These are phyloP conservation scores for Lasiommata megera DNA, from an alignment of 2,888 invertebrate species.

Conservation along the genomic window DNA sequence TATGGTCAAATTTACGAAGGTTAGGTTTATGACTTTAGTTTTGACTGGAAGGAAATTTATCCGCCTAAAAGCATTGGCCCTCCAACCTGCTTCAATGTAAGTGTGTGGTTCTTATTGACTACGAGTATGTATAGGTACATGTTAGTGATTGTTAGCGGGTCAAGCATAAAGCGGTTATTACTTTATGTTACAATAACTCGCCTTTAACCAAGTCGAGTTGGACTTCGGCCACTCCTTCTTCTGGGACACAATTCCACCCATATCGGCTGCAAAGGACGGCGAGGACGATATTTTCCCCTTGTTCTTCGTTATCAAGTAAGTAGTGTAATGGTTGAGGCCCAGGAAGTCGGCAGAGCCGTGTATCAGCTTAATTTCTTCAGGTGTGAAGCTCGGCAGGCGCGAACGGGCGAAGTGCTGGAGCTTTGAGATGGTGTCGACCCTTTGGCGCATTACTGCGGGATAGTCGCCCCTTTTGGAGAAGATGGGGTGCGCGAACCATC, in stretches of 20 bases:
- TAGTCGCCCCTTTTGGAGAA: conserved; percentile 84
- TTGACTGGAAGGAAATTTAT: no score
- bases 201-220: conserved; percentile 75
- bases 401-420: conserved; percentile 81
- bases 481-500: conserved; percentile 86
- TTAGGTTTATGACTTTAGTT: no score
- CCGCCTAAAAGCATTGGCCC: no score
- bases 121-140: no score
- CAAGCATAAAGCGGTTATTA: no score
- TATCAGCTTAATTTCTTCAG: conserved; percentile 81
- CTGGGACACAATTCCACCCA: conserved; percentile 53
- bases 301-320: conserved; percentile 65
- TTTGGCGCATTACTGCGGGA: conserved; percentile 83
- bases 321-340: conserved; percentile 88
- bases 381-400: conserved; percentile 83
- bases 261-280: conserved; percentile 64
- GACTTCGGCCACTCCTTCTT: conserved; percentile 74
- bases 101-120: no score
- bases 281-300: conserved; percentile 39
- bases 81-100: no score
- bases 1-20: no score
- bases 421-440: conserved; percentile 79
- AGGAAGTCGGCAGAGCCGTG: conserved; percentile 86
- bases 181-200: conserved; percentile 43
- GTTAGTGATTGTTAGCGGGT: no score